Base-by-base conservation (phyloP, 2,888 invertebrate species). In the Aspidapion aeneum region DNA sequence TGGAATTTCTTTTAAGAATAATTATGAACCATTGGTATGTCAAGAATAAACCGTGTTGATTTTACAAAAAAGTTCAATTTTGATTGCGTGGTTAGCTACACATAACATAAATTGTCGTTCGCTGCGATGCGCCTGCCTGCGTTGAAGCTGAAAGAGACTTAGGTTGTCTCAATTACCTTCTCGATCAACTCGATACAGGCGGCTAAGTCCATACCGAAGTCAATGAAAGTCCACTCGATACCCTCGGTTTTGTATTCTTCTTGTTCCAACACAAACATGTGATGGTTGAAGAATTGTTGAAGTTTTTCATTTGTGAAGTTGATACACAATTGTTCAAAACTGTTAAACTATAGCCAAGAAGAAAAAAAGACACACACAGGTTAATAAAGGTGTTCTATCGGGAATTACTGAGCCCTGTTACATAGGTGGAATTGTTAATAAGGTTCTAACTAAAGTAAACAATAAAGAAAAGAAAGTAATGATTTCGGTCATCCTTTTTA, bases 251-350 rank as follows among this genome's bases (percentile, higher is more conserved):
- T 92, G 86, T 96, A 96, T 81, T 96, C 96, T 82, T 96, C 96
- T 90, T 96, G 96, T 82, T 96, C 96, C 75, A 96, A 88, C 75
- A 96, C 94, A 84, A 96, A 96, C 96, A 96, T 96, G 88, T 96
- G 93, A 80, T 96, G 96, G 85, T 96, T 96, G 91, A 96, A 96
- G 89, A 96, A 96, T 83, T 96, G 96, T 85, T 97, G 96, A 78
- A 96, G 88, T 83, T 95, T 94, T 86, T 96, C 96, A 82, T 96
- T 96, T 83, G 96, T 96, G 87, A 96, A 96, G 87, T 96, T 96
- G 88, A 96, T 96, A 87, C 96, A 96, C 81, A 96, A 87, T 87
- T 96, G 96, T 86, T 96, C 96, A 87, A 96, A 96, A 83, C 95
- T 94, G 87, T 96, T 96, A 88, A 78, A 91, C 91, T 93, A 83